A percentile compares a stretch with the other conserved stretches of the same genome.
Evolutionary conservation across 2,113 vertebrate species (phyloP).

Genomic region (Mungos mungo): DNA sequence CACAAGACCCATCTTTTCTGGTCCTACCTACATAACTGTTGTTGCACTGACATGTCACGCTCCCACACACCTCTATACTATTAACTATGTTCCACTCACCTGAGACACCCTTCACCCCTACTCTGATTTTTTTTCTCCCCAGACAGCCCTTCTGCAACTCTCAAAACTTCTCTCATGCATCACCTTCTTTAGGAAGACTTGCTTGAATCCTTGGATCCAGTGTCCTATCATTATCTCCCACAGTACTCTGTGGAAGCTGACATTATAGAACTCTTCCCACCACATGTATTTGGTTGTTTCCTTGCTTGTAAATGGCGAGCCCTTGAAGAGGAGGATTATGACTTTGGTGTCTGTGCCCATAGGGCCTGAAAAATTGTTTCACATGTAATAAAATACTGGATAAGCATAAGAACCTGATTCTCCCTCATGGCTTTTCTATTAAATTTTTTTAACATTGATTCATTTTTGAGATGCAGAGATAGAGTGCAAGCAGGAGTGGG

Average conservation of each 20-base stretch:
- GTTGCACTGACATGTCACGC: too few relatives aligned
- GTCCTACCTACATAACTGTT: background rate
- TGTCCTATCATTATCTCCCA: background rate
- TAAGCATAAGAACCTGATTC: background rate
- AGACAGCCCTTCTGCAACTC: background rate
- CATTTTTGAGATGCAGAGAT: too few relatives aligned
- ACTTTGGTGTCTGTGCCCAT: background rate
- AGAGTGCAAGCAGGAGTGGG: too few relatives aligned
- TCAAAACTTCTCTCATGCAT: background rate
- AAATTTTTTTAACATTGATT: too few relatives aligned
- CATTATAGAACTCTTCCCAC: background rate
- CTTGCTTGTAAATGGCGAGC: background rate
- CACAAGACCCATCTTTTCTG: background rate
- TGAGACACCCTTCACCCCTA: background rate
- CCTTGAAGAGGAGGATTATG: background rate
- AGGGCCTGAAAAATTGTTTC: background rate
- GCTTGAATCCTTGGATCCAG: background rate
- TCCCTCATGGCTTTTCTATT: background rate
- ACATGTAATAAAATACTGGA: too few relatives aligned
- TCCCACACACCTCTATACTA: background rate
- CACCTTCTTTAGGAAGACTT: background rate
- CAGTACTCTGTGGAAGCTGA: background rate
- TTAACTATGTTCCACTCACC: background rate
- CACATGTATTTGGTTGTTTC: background rate
- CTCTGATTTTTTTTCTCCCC: background rate